Evolutionary conservation across 2,888 invertebrate species (phyloP).

Genomic region (Calliphora vomitoria): DNA sequence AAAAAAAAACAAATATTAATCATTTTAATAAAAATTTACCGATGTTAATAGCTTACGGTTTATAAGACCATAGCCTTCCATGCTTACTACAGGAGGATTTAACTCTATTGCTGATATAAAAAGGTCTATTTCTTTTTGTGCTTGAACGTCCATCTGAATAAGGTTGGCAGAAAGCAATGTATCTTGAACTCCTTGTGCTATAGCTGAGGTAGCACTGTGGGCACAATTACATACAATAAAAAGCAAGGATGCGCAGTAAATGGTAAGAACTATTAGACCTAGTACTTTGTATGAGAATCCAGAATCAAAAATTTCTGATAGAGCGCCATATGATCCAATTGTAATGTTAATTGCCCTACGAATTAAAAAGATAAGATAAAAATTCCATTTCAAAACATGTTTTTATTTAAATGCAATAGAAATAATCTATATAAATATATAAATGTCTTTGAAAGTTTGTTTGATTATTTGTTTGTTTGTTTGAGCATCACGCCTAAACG

Average conservation of each 20-base stretch:
- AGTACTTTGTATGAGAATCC: conserved; percentile 89
- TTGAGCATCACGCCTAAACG: no score
- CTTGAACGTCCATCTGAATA: conserved; percentile 86
- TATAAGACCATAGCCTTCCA: conserved; percentile 88
- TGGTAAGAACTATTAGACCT: conserved; percentile 87
- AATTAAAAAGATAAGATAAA: no score
- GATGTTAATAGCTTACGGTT: conserved; percentile 88
- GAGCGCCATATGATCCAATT: conserved; percentile 88
- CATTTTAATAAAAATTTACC: conserved; percentile 81
- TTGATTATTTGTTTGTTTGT: no score
- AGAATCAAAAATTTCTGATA: conserved; percentile 88
- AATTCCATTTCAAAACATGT: no score
- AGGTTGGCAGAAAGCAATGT: conserved; percentile 87
- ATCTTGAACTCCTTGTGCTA: conserved; percentile 87
- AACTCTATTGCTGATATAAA: conserved; percentile 89
- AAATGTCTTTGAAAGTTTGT: no score
- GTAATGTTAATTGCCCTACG: conserved; percentile 88
- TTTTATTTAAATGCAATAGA: no score
- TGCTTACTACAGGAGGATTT: conserved; percentile 89
- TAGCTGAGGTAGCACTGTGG: conserved; percentile 87
- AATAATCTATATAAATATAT: no score
- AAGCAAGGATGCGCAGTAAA: conserved; percentile 87
- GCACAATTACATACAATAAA: conserved; percentile 89
- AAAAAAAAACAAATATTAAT: conserved; percentile 53
- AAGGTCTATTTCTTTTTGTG: conserved; percentile 88